These are phyloP conservation scores for Morone chrysops DNA, from an alignment of 2,113 vertebrate genomes.

Conservation along the genomic window DNA sequence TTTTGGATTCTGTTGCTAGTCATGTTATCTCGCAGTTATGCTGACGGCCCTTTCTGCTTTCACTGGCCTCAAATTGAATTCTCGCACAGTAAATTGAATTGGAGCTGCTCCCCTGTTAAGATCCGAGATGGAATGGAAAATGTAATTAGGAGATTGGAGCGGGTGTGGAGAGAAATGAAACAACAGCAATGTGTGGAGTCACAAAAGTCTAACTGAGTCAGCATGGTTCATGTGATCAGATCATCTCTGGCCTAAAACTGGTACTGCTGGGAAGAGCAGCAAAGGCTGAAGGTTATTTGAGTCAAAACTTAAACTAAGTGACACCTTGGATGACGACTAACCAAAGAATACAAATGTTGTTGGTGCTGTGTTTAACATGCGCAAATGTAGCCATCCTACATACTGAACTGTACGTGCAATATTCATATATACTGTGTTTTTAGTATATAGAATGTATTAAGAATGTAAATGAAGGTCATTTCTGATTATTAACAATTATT, in stretches of 20 bases:
- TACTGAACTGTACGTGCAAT: background rate
- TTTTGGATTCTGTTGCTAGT: slow-evolving; percentile 26
- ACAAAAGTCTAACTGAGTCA: slow-evolving; percentile 44
- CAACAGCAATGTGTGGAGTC: slow-evolving; percentile 25
- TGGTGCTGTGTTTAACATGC: background rate
- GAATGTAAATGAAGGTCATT: background rate
- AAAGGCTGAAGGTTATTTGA: background rate
- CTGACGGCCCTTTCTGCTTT: slow-evolving; percentile 10
- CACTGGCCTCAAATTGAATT: slow-evolving; percentile 66
- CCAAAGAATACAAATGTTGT: too few species aligned
- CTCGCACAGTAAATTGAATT: slow-evolving; percentile 68
- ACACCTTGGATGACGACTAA: background rate
- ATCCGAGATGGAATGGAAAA: slow-evolving; percentile 57
- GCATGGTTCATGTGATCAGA: background rate
- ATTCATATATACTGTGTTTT: background rate
- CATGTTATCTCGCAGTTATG: slow-evolving; percentile 25
- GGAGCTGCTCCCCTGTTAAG: slow-evolving; percentile 53
- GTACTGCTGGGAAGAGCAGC: background rate
- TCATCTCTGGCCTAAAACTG: slow-evolving; percentile 16
- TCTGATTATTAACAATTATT: background rate
- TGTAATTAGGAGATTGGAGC: slow-evolving; percentile 57
- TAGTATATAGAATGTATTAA: background rate
- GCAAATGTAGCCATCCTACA: background rate
- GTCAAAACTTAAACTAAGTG: background rate
- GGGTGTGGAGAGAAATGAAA: slow-evolving; percentile 43